phyloP scores from a whole-genome alignment of 53 echinoderm and acorn worm genomes.

The Hippasteria phrygiana region DNA sequence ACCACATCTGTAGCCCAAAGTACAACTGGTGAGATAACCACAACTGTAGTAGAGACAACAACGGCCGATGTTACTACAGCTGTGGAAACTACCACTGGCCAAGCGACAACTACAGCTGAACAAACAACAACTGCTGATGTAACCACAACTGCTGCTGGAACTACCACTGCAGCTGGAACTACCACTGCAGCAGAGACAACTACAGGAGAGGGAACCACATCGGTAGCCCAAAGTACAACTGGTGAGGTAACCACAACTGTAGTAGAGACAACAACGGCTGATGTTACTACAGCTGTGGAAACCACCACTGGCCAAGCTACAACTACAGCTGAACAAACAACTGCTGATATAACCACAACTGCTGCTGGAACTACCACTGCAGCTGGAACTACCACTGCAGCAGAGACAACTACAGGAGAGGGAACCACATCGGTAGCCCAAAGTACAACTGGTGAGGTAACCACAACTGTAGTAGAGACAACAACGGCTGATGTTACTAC shows the following conservation, averaged over 20 bases:
- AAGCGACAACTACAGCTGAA: not conserved
- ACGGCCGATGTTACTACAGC: not conserved
- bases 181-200: no score
- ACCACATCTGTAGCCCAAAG: not conserved
- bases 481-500: not conserved
- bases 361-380: not conserved
- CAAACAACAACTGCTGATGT: not conserved
- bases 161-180: no score
- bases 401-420: no score
- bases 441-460: no score
- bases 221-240: not conserved
- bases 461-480: not conserved
- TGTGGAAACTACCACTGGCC: not conserved
- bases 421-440: no score
- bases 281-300: not conserved
- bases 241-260: not conserved
- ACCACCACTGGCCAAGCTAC: not conserved
- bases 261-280: not conserved
- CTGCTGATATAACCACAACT: not conserved
- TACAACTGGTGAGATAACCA: no score
- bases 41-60: not conserved
- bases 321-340: no score
- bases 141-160: not conserved
- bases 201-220: no score
- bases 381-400: not conserved